Base-by-base conservation (phyloP, 2,888 invertebrate species). In the Dryococelus australis region DNA sequence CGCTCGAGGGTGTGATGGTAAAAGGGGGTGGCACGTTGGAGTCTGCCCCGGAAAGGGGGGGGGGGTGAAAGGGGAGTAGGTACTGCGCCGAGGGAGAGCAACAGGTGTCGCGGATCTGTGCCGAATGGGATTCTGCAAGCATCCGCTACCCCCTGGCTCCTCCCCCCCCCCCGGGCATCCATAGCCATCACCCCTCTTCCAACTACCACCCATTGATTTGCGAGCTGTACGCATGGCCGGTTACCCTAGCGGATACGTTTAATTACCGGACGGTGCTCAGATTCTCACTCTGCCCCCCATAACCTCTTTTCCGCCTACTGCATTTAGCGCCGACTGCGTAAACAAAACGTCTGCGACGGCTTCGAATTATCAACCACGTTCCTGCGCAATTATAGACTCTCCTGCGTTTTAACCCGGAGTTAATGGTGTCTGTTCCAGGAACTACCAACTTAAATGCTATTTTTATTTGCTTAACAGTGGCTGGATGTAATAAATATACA, bases 31-130 rank as follows among this genome's bases (percentile, higher is more conserved):
- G 47, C 47, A 13, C 47, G 20, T 10, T 16, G n/a, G 65, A 24
- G 65, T 8, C 65, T 65, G 24, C 20, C 65, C n/a, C n/a, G n/a
- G n/a, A n/a, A n/a, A n/a, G n/a, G 24, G 51, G 8, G 8, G 51
- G 51, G 65, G 65, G 65, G 65, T 65, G 65, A 51, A 51, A 20
- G 16, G 65, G 65, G 1, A 65, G 20, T 16, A 65, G 65, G 65
- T 16, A 65, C 24, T 16, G 13, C 8, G 65, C 65, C 0, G 24
- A 65, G n/a, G 16, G 20, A 0, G 65, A 20, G 65, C 65, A 65
- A 65, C 65, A 65, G 65, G 65, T 65, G 65, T 65, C 65, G 24
- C 65, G n/a, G 65, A 65, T 65, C 65, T 65, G 65, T n/a, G 65
- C 65, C 65, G 65, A n/a, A 8, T n/a, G 65, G 65, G 65, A 65